Evolutionary conservation across 2,888 invertebrate species (phyloP).

Genomic region (Sarcophaga carnaria): DNA sequence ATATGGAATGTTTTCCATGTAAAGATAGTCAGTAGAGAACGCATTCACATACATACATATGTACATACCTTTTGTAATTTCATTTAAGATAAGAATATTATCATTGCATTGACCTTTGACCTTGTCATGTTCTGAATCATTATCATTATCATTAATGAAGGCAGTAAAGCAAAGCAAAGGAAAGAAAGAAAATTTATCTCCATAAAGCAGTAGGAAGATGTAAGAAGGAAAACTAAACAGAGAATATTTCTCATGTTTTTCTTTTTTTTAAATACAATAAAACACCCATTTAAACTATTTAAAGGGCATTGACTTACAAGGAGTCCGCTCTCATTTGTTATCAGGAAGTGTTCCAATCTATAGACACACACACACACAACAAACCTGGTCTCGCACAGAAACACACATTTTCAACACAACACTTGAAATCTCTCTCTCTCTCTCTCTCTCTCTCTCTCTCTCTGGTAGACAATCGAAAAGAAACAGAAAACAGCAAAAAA

Average conservation of each 20-base stretch:
- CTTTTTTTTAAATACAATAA: slow-evolving; percentile 8
- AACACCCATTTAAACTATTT: slow-evolving; percentile 21
- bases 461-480: neutral
- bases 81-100: neutral
- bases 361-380: slow-evolving; percentile 1
- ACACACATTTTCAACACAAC: slow-evolving; percentile 26
- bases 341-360: slow-evolving; percentile 57
- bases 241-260: slow-evolving; percentile 35
- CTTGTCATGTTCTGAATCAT: neutral
- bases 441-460: too few relatives aligned
- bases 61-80: neutral
- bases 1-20: too few relatives aligned
- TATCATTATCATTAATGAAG: neutral
- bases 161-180: neutral
- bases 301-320: slow-evolving; percentile 46
- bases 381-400: neutral
- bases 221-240: neutral
- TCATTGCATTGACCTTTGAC: neutral
- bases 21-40: too few relatives aligned
- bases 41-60: too few relatives aligned
- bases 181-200: slow-evolving; percentile 2
- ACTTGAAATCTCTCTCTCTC: slow-evolving; percentile 35
- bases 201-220: neutral
- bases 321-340: slow-evolving; percentile 39
- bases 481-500: slow-evolving; percentile 8